Conservation (phyloP, 2,888 invertebrate species). For the Crossocerus cetratus region DNA sequence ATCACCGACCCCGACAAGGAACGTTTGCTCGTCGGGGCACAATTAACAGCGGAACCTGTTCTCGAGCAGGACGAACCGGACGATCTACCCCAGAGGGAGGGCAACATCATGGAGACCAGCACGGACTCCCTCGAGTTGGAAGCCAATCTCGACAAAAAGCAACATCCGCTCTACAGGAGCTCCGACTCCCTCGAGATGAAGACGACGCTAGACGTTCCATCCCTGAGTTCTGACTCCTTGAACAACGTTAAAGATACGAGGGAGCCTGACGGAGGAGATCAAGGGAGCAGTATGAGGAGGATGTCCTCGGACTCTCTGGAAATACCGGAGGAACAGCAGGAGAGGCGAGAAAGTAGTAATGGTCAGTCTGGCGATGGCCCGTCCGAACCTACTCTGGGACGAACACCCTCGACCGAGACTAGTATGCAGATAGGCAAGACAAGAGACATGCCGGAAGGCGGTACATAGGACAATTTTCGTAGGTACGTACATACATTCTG, state of each 20-base stretch:
- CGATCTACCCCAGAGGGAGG: conserved; percentile 59
- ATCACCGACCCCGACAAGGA: conserved; percentile 61
- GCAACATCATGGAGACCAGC: conserved; percentile 81
- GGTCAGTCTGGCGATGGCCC: conserved; percentile 49
- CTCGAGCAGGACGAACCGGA: conserved; percentile 32
- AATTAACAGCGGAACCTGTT: conserved; percentile 9
- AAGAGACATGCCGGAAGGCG: conserved; percentile 60
- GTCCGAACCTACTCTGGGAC: conserved; percentile 56
- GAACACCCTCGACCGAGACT: conserved; percentile 51
- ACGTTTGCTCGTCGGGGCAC: conserved; percentile 17
- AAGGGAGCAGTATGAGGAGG: conserved; percentile 65
- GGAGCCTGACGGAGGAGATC: conserved; percentile 62
- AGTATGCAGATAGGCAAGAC: conserved; percentile 59
- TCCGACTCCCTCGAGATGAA: conserved; percentile 84
- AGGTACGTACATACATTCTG: conserved; percentile 41
- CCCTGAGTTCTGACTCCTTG: conserved; percentile 74
- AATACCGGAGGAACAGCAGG: conserved; percentile 66
- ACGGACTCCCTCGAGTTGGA: conserved; percentile 82
- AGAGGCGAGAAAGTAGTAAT: conserved; percentile 48
- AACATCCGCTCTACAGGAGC: conserved; percentile 80
- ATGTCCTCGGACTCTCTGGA: conserved; percentile 75
- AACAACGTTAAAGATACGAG: conserved; percentile 70
- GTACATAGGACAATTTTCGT: conserved; percentile 60
- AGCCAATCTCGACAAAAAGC: conserved; percentile 72
- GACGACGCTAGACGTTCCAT: conserved; percentile 76